Evolutionary conservation across 2,888 invertebrate species (phyloP).

Genomic region (Cryptus viduatorius): DNA sequence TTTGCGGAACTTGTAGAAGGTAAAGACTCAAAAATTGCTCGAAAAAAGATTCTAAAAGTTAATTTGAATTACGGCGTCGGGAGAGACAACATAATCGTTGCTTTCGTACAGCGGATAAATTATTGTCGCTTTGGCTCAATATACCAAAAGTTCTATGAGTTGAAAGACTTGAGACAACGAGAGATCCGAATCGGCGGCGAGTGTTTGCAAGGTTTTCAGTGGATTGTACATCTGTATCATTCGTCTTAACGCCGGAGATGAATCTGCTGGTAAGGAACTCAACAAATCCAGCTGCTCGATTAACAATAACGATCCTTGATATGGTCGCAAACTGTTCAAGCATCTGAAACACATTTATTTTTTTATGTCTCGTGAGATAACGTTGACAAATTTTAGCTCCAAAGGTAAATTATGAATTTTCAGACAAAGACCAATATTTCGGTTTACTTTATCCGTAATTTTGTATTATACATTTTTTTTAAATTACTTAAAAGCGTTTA

Average conservation of each 20-base stretch:
- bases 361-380: no score
- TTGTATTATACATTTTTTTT: no score
- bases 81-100: constrained; percentile 97
- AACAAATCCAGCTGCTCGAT: constrained; percentile 89
- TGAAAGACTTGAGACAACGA: constrained; percentile 96
- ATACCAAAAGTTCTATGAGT: constrained; percentile 96
- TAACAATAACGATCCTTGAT: constrained; percentile 95
- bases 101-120: constrained; percentile 98
- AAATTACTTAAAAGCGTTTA: no score
- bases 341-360: constrained; percentile 86
- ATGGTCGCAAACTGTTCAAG: constrained; percentile 93
- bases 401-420: no score
- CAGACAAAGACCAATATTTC: no score
- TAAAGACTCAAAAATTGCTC: constrained; percentile 93
- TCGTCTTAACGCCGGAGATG: constrained; percentile 93
- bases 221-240: constrained; percentile 94
- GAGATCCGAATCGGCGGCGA: constrained; percentile 96
- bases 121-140: constrained; percentile 99
- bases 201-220: constrained; percentile 94
- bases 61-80: constrained; percentile 93
- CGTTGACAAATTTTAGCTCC: no score
- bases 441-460: no score
- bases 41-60: constrained; percentile 92
- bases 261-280: constrained; percentile 93
- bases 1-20: constrained; percentile 88